phyloP scores from a whole-genome alignment of 2,888 invertebrate genomes.

The Drosophila neonasuta region DNA sequence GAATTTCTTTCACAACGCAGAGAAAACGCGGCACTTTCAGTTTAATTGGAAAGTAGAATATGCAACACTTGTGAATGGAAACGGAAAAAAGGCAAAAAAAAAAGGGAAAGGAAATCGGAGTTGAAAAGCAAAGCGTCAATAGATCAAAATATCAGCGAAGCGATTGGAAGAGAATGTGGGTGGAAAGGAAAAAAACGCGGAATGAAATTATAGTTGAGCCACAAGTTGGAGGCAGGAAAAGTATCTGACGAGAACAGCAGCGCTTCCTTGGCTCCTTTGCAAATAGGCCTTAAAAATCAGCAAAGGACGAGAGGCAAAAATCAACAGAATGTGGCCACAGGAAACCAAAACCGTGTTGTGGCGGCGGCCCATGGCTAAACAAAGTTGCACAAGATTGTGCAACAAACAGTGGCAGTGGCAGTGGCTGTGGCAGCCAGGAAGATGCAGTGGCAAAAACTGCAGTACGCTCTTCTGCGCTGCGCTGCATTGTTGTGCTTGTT shows the following conservation, averaged over 20 bases:
- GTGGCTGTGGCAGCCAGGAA: not conserved
- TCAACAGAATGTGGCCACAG: constrained; percentile 56
- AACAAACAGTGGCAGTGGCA: constrained; percentile 56
- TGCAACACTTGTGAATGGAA: constrained; percentile 69
- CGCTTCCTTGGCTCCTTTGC: constrained; percentile 4
- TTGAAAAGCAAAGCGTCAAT: constrained; percentile 55
- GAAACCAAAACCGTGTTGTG: constrained; percentile 27
- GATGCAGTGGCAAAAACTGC: constrained; percentile 43
- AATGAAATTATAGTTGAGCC: constrained; percentile 50
- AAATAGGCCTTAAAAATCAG: constrained; percentile 60
- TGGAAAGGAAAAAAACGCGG: not conserved
- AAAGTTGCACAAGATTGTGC: constrained; percentile 77
- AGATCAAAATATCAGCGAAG: constrained; percentile 66
- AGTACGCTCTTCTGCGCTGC: constrained; percentile 32
- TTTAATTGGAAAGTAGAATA: constrained; percentile 75
- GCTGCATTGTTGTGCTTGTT: constrained; percentile 22
- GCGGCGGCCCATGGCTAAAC: constrained; percentile 58
- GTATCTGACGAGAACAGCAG: constrained; percentile 23
- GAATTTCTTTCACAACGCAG: constrained; percentile 10
- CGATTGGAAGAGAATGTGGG: constrained; percentile 44
- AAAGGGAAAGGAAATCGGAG: not conserved
- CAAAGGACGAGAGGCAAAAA: constrained; percentile 61
- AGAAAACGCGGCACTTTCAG: constrained; percentile 57
- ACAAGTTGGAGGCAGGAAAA: constrained; percentile 22
- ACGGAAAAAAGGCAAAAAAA: constrained; percentile 9